These are phyloP conservation scores for Anas acuta DNA, from an alignment of 2,797 vertebrate species.

Conservation along the genomic window DNA sequence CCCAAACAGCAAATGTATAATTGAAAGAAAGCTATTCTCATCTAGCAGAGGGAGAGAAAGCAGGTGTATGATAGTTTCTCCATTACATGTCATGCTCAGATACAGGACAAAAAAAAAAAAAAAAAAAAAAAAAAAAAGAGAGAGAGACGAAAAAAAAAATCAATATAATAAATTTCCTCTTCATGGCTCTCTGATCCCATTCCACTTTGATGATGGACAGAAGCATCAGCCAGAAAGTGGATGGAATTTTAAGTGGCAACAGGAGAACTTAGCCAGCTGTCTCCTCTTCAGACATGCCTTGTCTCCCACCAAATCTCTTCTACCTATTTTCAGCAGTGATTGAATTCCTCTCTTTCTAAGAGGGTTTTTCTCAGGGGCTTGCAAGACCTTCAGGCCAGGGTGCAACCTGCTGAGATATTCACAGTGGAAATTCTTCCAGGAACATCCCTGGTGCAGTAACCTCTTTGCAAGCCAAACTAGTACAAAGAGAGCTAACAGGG, in stretches of 20 bases:
- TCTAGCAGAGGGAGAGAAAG: background rate
- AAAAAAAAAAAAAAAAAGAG: background rate
- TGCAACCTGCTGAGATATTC: background rate
- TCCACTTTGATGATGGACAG: background rate
- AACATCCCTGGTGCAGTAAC: fast-evolving
- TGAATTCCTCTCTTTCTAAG: background rate
- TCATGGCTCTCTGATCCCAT: slow-evolving; percentile 8
- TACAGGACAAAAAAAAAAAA: background rate
- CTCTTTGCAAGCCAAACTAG: background rate
- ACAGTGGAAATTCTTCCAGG: background rate
- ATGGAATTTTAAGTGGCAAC: slow-evolving; percentile 2
- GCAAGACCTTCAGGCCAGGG: background rate
- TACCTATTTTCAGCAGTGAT: background rate
- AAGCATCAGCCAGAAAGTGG: background rate
- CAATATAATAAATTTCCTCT: slow-evolving; percentile 2
- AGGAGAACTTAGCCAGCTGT: background rate
- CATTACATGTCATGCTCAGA: background rate
- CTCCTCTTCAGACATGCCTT: background rate
- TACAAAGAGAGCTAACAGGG: background rate
- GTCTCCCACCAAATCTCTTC: background rate
- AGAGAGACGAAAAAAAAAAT: background rate
- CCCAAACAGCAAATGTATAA: background rate
- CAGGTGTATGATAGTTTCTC: background rate
- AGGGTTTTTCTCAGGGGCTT: background rate
- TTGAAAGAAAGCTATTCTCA: background rate